phyloP scores from a whole-genome alignment of 1,140 invertebrate genomes.

The Ceratina australensis region DNA sequence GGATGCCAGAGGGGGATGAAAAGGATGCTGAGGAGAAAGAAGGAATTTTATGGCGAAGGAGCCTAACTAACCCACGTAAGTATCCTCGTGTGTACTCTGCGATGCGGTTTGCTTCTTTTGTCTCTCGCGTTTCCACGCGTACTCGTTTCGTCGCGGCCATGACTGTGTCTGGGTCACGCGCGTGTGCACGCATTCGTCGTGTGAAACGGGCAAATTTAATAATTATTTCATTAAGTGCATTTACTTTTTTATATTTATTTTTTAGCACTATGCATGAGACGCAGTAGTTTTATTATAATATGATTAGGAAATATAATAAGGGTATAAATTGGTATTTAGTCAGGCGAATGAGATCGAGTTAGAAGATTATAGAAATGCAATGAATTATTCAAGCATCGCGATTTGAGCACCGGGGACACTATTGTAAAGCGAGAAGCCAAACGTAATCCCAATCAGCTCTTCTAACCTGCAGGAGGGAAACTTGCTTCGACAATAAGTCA shows the following conservation, averaged over 20 bases:
- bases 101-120: conserved; percentile 17
- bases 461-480: conserved; percentile 14
- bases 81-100: conserved; percentile 22
- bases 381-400: conserved; percentile 25
- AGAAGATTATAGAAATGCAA: neutral
- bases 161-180: neutral
- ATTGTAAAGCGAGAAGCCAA: conserved; percentile 49
- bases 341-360: neutral
- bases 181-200: too few relatives aligned
- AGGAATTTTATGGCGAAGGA: conserved; percentile 49
- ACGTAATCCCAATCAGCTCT: conserved; percentile 47
- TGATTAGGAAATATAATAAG: neutral
- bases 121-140: neutral
- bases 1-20: conserved; percentile 35
- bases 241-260: too few relatives aligned
- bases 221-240: too few relatives aligned
- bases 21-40: conserved; percentile 30
- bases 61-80: conserved; percentile 39
- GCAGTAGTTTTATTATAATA: too few relatives aligned
- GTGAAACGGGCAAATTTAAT: too few relatives aligned
- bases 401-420: conserved; percentile 13
- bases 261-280: too few relatives aligned
- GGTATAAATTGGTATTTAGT: neutral
- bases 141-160: conserved; percentile 5
- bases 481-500: conserved; percentile 24